phyloP scores from a whole-genome alignment of 1,140 invertebrate genomes.

The Caenorhabditis inopinata region DNA sequence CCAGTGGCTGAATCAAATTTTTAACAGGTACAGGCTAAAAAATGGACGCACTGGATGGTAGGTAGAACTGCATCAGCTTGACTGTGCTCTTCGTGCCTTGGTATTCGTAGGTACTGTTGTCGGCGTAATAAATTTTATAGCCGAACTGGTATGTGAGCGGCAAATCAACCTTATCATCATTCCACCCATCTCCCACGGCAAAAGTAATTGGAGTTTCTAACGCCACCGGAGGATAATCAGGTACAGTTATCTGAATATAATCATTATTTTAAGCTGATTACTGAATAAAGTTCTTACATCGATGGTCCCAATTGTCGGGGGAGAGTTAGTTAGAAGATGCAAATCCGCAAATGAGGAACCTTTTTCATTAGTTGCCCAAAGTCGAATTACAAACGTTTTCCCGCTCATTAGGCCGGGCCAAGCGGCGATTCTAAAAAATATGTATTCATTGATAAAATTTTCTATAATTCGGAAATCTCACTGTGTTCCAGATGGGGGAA shows the following conservation, averaged over 20 bases:
- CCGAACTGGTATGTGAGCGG: not conserved
- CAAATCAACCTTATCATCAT: not conserved
- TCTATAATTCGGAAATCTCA: not conserved
- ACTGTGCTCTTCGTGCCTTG: not conserved
- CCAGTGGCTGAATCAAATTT: too few species aligned
- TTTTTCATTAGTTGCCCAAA: slow-evolving; percentile 6
- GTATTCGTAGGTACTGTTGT: not conserved
- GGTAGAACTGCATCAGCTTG: not conserved
- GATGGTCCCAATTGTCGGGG: not conserved
- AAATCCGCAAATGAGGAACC: not conserved
- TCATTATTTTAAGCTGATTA: too few species aligned
- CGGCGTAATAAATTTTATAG: not conserved
- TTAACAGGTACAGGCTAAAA: too few species aligned
- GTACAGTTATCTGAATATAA: not conserved
- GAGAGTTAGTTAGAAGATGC: not conserved
- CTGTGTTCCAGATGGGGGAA: not conserved
- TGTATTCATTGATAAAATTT: not conserved
- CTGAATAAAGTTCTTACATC: not conserved
- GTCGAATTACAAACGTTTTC: slow-evolving; percentile 11
- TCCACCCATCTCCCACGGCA: not conserved
- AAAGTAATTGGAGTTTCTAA: not conserved
- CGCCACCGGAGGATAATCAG: not conserved
- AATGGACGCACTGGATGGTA: not conserved
- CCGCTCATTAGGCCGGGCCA: slow-evolving; percentile 8
- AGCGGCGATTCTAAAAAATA: not conserved